Percentiles rank a stretch among this genome's conserved stretches.
Evolutionary conservation across 2,113 vertebrate species (phyloP).

Genomic region (Cercopithecus mona): DNA sequence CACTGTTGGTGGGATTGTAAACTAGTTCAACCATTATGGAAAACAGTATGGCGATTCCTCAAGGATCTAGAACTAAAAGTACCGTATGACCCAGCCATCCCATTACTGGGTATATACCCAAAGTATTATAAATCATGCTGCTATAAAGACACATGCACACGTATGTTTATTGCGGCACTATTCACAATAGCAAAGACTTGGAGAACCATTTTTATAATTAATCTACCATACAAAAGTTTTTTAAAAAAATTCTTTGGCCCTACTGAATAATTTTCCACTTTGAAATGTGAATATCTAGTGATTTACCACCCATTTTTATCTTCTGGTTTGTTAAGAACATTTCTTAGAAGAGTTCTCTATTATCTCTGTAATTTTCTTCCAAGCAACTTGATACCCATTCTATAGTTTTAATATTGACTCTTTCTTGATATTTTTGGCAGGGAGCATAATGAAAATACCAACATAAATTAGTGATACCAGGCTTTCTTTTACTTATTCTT

Average conservation of each 20-base stretch:
- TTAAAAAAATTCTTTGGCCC: neutral
- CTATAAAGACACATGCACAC: too few relatives aligned
- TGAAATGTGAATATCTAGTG: neutral
- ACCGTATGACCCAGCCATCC: too few relatives aligned
- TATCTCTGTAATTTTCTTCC: neutral
- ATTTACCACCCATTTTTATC: neutral
- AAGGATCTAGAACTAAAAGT: too few relatives aligned
- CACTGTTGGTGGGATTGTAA: too few relatives aligned
- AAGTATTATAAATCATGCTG: too few relatives aligned
- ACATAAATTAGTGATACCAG: neutral
- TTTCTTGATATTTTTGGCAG: constrained; percentile 19
- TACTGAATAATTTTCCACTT: neutral
- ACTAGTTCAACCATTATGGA: too few relatives aligned
- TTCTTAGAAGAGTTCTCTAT: neutral
- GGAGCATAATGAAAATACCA: neutral
- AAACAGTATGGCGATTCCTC: too few relatives aligned
- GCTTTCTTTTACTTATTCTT: neutral
- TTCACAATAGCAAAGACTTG: too few relatives aligned
- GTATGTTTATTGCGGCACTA: too few relatives aligned
- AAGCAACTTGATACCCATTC: neutral
- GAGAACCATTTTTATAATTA: neutral
- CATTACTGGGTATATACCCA: too few relatives aligned
- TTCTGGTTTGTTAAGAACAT: neutral
- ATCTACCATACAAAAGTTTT: neutral
- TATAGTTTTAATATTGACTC: neutral